Evolutionary conservation across 2,113 vertebrate species (phyloP), one percentile per base, ranked within the genome.

Genomic region (Laticauda laticaudata): DNA sequence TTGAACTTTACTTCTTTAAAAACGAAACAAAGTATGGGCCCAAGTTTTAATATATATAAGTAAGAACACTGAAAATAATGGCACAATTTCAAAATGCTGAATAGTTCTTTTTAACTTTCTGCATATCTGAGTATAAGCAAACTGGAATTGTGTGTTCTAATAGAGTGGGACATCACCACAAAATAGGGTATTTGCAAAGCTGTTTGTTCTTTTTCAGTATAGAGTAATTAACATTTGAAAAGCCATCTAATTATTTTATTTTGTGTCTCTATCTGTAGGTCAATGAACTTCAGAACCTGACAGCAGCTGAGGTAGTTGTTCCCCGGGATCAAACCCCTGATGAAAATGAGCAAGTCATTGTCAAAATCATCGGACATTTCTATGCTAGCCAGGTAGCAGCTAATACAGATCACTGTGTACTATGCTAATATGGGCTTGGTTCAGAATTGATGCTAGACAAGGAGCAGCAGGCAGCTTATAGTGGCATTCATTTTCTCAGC

Each of bases 351-450:
- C 99, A 99, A 96, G 99, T 99, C 96, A 98, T 99, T 0, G 99
- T 99, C 91, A 99, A 99, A 97, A 99, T 99, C 97, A 99, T 98
- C 0, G 99, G 99, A 96, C 99, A 99, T 96, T 99, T 99, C 98
- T 99, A 99, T 3, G 99, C 99, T 96, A 99, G 99, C 97, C 99
- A 99, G 99, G 99, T 99, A 97, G 3, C 55, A 21, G 48, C 5
- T 34, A 14, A 54, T 23, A 57, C 55, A 23, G 15, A 21, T 34
- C 39, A n/a, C 54, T 89, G 61, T 4, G 21, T 56, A 89, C 11
- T 20, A 3, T 55, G 12, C 12, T 86, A 48, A 92, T 20, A 18
- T 45, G 34, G 53, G 21, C 3, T 39, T 4, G 4, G 3, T 57
- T 12, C 15, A 18, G 3, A 29, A 5, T 56, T 86, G 56, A 86